A percentile compares a stretch with the other conserved stretches of the same genome.
These are phyloP conservation scores for Pogonus chalceus DNA, from an alignment of 1,140 invertebrate species.

Conservation along the genomic window DNA sequence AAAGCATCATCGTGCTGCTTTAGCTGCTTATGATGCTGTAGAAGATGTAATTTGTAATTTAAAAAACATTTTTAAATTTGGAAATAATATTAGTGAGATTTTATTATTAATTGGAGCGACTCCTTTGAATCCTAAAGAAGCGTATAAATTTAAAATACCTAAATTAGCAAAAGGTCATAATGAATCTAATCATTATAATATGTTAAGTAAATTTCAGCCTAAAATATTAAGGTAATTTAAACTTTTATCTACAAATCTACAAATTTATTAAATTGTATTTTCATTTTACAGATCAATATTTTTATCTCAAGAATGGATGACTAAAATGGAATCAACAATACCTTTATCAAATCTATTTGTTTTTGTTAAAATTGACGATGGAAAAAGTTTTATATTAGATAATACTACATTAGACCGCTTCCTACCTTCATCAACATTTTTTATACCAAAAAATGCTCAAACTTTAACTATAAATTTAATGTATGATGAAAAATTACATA, in stretches of 20 bases:
- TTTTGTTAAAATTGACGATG: neutral
- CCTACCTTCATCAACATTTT: neutral
- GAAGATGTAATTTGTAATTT: constrained; percentile 14
- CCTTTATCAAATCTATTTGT: neutral
- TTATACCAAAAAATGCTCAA: neutral
- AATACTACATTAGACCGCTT: neutral
- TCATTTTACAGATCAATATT: neutral
- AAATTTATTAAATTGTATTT: neutral
- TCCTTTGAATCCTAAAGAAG: constrained; percentile 15
- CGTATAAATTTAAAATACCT: constrained; percentile 13
- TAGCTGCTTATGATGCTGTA: constrained; percentile 14
- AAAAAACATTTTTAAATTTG: constrained; percentile 9
- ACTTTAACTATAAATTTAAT: neutral
- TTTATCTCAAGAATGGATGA: constrained; percentile 1
- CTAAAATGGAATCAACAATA: neutral
- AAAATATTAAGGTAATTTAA: constrained; percentile 16
- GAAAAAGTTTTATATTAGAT: neutral
- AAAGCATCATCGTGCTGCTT: constrained; percentile 14
- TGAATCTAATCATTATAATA: constrained; percentile 14
- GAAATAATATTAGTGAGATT: constrained; percentile 12
- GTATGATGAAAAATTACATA: neutral
- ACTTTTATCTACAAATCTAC: neutral
- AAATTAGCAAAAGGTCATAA: constrained; percentile 12
- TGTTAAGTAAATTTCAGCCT: constrained; percentile 12
- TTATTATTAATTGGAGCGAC: constrained; percentile 18